These are phyloP conservation scores for Dendrocincla tyrannina DNA, from an alignment of 2,797 vertebrate species.

Conservation along the genomic window DNA sequence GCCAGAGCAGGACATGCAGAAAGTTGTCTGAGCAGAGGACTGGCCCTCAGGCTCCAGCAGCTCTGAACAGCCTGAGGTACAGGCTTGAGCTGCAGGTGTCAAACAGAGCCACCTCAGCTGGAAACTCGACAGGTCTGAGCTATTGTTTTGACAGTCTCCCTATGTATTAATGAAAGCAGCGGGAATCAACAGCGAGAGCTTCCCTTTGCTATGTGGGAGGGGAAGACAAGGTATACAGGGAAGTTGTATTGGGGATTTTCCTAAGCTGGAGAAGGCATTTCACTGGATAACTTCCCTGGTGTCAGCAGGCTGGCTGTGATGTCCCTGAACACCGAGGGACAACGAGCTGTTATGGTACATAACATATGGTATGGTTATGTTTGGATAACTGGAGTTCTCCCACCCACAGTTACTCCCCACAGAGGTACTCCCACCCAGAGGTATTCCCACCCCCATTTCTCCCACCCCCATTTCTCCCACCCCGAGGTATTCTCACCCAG, in stretches of 20 bases:
- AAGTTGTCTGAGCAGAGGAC: accelerated
- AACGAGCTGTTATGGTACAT: accelerated
- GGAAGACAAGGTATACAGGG: neutral
- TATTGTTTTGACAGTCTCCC: neutral
- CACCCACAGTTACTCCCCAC: neutral
- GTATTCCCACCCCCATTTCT: neutral
- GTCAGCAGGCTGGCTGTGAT: neutral
- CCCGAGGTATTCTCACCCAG: neutral
- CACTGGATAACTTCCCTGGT: neutral
- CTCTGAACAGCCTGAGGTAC: neutral
- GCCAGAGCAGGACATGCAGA: neutral
- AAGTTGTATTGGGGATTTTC: neutral
- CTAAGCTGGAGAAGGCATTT: neutral
- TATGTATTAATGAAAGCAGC: accelerated
- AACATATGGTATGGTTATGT: accelerated
- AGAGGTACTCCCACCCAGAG: neutral
- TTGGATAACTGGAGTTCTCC: neutral
- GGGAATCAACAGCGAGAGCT: neutral
- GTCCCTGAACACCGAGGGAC: accelerated
- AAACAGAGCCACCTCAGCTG: neutral
- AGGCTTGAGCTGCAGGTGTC: neutral
- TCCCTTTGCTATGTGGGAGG: neutral
- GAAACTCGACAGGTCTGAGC: neutral
- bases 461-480: neutral
- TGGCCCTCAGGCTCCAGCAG: neutral